Base-by-base conservation (phyloP, 1,140 invertebrate genomes). In the Bombus polaris region DNA sequence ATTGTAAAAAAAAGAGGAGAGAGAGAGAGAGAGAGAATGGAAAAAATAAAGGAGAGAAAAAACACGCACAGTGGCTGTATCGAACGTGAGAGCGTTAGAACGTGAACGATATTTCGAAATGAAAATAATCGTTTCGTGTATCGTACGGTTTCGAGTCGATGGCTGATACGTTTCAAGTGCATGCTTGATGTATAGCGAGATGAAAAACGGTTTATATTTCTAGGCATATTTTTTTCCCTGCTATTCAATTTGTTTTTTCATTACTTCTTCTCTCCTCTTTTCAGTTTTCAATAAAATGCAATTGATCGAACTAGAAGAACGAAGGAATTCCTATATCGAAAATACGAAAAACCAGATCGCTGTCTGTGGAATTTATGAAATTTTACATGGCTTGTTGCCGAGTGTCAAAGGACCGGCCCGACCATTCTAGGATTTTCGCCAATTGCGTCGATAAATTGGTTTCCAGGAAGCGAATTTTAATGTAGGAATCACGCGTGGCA, bases 41-140 rank as follows among this genome's bases (percentile, higher is more conserved):
- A 35, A 4, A 25, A 68, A 68, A 32, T 15, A 68, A 62, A 37
- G 18, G 4, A 22, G 1, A 35, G 5, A 37, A 25, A 37, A 37
- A 37, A 37, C 18, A 68, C 1, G 32, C 2, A 9, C 18, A 28
- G 28, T 10, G 15, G 18, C 18, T 37, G 35, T 57, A 73, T 75
- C 59, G 53, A 32, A n/a, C 37, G 44, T 53, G 47, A 53, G 47
- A 22, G 47, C 44, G 66, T 39, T 35, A 22, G 35, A 39, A 75
- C 9, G 37, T 25, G 37, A 65, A 65, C 10, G 59, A 79, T 79
- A 47, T 79, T 68, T 28, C 65, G 42, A 37, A 68, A 79, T 35
- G 39, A 47, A 79, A 44, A 79, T 68, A 68, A 79, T 79, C 37
- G 42, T 53, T 53, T 65, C 42, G 42, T 22, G 39, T 72, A 47